phyloP scores from a whole-genome alignment of 2,888 invertebrate species.

The Dorcus parallelipipedus region DNA sequence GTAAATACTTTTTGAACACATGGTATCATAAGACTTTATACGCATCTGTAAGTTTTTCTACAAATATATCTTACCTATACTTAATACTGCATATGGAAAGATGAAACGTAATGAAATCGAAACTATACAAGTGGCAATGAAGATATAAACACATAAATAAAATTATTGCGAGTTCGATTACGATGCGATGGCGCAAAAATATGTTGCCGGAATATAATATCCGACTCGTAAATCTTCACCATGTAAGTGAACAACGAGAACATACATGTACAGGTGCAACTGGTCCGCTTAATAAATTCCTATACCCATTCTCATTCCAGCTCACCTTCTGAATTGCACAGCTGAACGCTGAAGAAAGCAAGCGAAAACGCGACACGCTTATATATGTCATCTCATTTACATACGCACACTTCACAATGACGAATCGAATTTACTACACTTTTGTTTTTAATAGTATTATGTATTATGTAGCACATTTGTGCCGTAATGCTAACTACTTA shows the following conservation, averaged over 20 bases:
- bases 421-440: background rate
- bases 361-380: background rate
- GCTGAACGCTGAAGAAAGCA: slow-evolving; percentile 2
- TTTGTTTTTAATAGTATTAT: too few relatives aligned
- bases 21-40: too few relatives aligned
- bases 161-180: background rate
- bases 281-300: slow-evolving; percentile 25
- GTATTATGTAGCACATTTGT: too few relatives aligned
- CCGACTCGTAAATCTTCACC: background rate
- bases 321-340: slow-evolving; percentile 13
- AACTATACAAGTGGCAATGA: background rate
- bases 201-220: background rate
- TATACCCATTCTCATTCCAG: slow-evolving; percentile 1
- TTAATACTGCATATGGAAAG: too few relatives aligned
- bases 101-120: background rate
- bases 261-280: slow-evolving; percentile 24
- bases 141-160: background rate
- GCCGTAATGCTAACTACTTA: too few relatives aligned
- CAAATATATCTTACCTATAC: too few relatives aligned
- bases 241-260: slow-evolving; percentile 1
- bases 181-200: background rate
- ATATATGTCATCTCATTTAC: background rate
- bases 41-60: too few relatives aligned
- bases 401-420: background rate
- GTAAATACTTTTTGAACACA: too few relatives aligned